phyloP scores from a whole-genome alignment of 2,888 invertebrate species.

The Ectobius pallidus region DNA sequence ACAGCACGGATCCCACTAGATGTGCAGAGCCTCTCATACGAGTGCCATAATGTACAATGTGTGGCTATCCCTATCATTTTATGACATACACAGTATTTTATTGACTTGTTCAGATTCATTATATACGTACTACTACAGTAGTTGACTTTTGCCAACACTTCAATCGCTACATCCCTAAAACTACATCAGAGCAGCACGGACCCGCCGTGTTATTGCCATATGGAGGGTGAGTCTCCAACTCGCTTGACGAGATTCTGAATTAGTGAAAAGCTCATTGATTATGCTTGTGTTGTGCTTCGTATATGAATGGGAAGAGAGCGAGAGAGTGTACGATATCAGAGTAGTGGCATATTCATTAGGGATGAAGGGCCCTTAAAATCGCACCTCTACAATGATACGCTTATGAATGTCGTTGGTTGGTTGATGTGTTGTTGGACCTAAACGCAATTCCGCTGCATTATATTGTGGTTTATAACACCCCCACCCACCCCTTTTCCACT shows the following conservation, averaged over 20 bases:
- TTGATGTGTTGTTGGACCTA: conserved; percentile 23
- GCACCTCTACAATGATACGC: conserved; percentile 21
- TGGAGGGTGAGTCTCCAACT: not conserved
- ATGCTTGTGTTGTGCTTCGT: conserved; percentile 25
- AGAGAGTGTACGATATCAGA: conserved; percentile 2
- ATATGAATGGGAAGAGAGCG: conserved; percentile 12
- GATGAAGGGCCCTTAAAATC: conserved; percentile 29
- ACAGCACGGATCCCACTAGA: not conserved
- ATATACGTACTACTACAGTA: conserved; percentile 6
- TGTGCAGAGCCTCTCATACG: not conserved
- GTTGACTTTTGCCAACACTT: conserved; percentile 28
- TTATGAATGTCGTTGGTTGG: conserved; percentile 24
- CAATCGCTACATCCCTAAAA: conserved; percentile 18
- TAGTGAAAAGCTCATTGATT: conserved; percentile 31
- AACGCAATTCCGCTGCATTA: conserved; percentile 10
- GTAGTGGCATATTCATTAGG: conserved; percentile 24
- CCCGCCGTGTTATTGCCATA: not conserved
- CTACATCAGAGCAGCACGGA: not conserved
- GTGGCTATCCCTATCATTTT: conserved; percentile 15
- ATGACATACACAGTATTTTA: conserved; percentile 26
- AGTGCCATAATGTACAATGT: not conserved
- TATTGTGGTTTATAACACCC: conserved; percentile 25
- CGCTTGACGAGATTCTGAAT: conserved; percentile 22
- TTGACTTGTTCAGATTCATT: conserved; percentile 30
- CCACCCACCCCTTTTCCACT: not conserved